Evolutionary conservation across 2,797 vertebrate species (phyloP), one percentile per base, ranked within the genome.

Genomic region (Anas bernieri): DNA sequence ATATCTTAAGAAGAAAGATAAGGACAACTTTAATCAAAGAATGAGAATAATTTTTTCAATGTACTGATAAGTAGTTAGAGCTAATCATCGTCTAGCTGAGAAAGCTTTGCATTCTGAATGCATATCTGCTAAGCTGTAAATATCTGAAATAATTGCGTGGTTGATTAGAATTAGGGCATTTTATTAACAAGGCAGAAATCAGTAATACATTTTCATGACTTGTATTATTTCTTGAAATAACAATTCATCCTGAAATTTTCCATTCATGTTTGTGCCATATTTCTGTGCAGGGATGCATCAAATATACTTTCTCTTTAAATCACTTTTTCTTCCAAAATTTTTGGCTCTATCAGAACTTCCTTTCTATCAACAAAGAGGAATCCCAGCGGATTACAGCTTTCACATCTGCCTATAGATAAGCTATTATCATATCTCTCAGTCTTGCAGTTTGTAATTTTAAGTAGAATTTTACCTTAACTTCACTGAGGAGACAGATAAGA

Each of bases 1-100:
- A 99, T 41, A 99, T 98, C 99, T 99, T 92, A 46, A 69, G 94
- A 61, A 93, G 35, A 97, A 89, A 59, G 26, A 90, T 12, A 94
- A 95, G 30, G 17, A 76, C 6, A 76, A 12, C 28, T 68, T 59
- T 28, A 2, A 14, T 59, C 2, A n/a, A 92, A 68, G 26, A 80
- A 82, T 35, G 33, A 56, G 20, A 22, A 1, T 25, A 14, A 7
- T 84, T 83, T 90, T 77, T 77, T 31, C n/a, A 74, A 33, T 5
- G 22, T 58, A 30, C 37, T 58, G 20, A 69, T 20, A 69, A 78
- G 25, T 39, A 59, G 14, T 54, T 85, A 45, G 21, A 78, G 73
- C 11, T 94, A 83, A 78, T 66, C 16, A 48, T 3, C 5, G 2
- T 23, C 50, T 6, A 31, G 15, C 26, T 86, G 31, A 93, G 66